These are phyloP conservation scores for Alcis repandata DNA, from an alignment of 2,888 invertebrate species.

Conservation along the genomic window DNA sequence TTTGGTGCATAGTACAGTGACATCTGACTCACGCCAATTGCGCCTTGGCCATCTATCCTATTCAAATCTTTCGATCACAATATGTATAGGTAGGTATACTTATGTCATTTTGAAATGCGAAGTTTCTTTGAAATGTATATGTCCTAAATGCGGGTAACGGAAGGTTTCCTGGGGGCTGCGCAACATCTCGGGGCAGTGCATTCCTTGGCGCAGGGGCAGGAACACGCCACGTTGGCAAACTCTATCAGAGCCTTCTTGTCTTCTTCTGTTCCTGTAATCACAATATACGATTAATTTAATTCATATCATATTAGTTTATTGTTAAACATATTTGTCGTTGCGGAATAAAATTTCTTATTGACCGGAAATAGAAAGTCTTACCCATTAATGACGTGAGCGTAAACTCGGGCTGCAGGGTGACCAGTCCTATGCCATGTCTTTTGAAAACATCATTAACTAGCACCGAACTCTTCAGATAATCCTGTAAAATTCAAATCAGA, in stretches of 20 bases:
- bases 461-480: constrained; percentile 76
- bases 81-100: too few species aligned
- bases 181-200: constrained; percentile 79
- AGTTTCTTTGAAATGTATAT: neutral
- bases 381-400: constrained; percentile 63
- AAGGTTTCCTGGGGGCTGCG: constrained; percentile 63
- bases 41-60: neutral
- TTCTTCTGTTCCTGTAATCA: constrained; percentile 70
- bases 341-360: neutral
- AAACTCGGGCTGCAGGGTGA: constrained; percentile 96
- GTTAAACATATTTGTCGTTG: neutral
- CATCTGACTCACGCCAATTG: neutral
- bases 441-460: constrained; percentile 91
- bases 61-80: neutral
- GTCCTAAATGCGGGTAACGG: constrained; percentile 68
- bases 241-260: constrained; percentile 75
- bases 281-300: neutral
- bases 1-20: neutral
- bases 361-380: constrained; percentile 46
- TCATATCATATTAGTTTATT: neutral
- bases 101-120: neutral
- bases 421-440: constrained; percentile 93
- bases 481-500: constrained; percentile 56
- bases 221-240: constrained; percentile 72
- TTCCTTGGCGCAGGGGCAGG: constrained; percentile 80